Evolutionary conservation across 1,140 invertebrate genomes (phyloP), one percentile per base, ranked within the genome.

Genomic region (Dinoponera quadriceps): DNA sequence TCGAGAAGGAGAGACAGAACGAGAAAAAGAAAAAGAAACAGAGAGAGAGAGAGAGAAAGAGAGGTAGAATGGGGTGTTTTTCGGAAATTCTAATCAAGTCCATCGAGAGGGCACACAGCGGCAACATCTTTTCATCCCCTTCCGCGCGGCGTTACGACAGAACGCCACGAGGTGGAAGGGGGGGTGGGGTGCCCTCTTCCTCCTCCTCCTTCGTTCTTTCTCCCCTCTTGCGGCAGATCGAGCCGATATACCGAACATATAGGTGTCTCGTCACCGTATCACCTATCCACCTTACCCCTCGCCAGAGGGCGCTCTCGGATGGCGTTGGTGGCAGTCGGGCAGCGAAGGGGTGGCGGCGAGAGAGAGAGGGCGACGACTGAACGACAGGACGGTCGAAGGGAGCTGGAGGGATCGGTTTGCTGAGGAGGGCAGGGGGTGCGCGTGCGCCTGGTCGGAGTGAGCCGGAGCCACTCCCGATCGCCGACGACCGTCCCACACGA

Each of bases 381-480:
- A 80, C 75, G 75, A 80, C 75, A 69, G 75, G 75, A 66, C 57
- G 68, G 66, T 51, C 88, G 86, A 82, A 74, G 73, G 75, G 77
- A 44, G 78, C 68, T 74, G 72, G 73, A 66, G 81, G 86, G 86
- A 84, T 81, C 73, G 83, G 83, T 82, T 77, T 44, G 69, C 59
- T 57, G 75, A 71, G 81, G 82, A 85, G 65, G 51, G 51, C 75
- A 85, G 74, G 86, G 85, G 71, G 73, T 83, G 83, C 89, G 90
- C 89, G 87, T 91, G 90, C 89, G 90, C 75, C 81, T 68, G n/a
- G 20, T 59, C n/a, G 59, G 16, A 84, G 49, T 78, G 71, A 86
- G 75, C 80, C 78, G 73, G 89, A 88, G 90, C 90, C 90, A 91
- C 90, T 91, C 90, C 90, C 90, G 90, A 90, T 90, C 82, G 87